Evolutionary conservation across 2,888 invertebrate species (phyloP).

Genomic region (Ceraclea dissimilis): DNA sequence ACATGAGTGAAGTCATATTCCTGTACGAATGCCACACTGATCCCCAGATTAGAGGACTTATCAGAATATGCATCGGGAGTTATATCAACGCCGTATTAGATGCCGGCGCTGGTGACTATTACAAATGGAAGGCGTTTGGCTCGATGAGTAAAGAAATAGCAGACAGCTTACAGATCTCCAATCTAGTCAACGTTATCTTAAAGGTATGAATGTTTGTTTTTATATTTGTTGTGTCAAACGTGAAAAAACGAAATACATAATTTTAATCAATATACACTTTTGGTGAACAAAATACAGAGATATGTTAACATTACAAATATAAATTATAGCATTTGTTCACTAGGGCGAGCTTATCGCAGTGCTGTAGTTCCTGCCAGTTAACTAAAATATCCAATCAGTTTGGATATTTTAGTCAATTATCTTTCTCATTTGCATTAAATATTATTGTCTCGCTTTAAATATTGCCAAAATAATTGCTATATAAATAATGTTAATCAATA

Average conservation of each 20-base stretch:
- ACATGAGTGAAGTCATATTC: slow-evolving; percentile 59
- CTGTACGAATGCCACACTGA: slow-evolving; percentile 66
- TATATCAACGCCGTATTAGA: slow-evolving; percentile 56
- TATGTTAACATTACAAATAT: too few relatives aligned
- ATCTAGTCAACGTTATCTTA: slow-evolving; percentile 45
- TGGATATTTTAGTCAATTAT: too few relatives aligned
- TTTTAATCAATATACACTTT: neutral
- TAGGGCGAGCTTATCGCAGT: neutral
- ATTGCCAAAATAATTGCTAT: too few relatives aligned
- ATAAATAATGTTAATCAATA: too few relatives aligned
- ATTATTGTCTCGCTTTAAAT: too few relatives aligned
- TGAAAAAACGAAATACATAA: too few relatives aligned
- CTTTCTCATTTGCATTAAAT: too few relatives aligned
- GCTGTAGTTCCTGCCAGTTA: neutral
- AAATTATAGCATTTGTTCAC: too few relatives aligned
- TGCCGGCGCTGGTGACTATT: slow-evolving; percentile 49
- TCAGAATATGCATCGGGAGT: slow-evolving; percentile 58
- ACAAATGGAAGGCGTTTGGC: slow-evolving; percentile 41
- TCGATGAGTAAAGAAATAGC: slow-evolving; percentile 37
- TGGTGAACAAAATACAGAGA: too few relatives aligned
- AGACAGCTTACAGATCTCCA: slow-evolving; percentile 39
- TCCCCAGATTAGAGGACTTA: slow-evolving; percentile 72
- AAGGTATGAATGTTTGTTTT: slow-evolving; percentile 38
- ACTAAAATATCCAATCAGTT: too few relatives aligned
- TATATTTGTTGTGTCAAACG: neutral